phyloP scores from a whole-genome alignment of 2,888 invertebrate genomes.

The Dryadula phaetusa region DNA sequence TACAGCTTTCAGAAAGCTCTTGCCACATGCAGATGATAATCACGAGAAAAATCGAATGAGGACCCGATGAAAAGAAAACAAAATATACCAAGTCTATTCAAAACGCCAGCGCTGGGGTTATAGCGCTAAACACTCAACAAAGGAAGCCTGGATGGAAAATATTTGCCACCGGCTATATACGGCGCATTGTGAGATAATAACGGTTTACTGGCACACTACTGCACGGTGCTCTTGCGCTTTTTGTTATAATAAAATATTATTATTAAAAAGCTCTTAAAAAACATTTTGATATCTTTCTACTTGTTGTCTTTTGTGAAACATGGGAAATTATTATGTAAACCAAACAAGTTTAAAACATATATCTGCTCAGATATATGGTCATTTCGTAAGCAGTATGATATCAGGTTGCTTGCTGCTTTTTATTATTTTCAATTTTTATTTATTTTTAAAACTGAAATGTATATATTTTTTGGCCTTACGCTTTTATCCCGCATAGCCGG shows the following conservation, averaged over 20 bases:
- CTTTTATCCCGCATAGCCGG: too few species aligned
- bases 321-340: too few species aligned
- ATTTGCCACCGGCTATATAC: conserved; percentile 1
- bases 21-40: neutral
- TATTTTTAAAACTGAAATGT: too few species aligned
- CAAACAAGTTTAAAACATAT: too few species aligned
- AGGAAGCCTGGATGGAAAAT: conserved; percentile 19
- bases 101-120: neutral
- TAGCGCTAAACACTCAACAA: conserved; percentile 21
- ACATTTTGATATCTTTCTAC: too few species aligned
- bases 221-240: neutral
- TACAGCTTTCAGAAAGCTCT: conserved; percentile 10
- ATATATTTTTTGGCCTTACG: too few species aligned
- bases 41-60: conserved; percentile 14
- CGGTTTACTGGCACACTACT: neutral
- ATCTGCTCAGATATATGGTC: too few species aligned
- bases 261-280: too few species aligned
- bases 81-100: conserved; percentile 19
- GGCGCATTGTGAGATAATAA: neutral
- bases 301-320: too few species aligned
- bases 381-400: too few species aligned
- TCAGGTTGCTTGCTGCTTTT: too few species aligned
- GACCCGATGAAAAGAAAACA: conserved; percentile 15
- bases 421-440: too few species aligned
- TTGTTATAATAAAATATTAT: neutral